phyloP scores from a whole-genome alignment of 2,797 vertebrate species.

The Macroramphosus scolopax region DNA sequence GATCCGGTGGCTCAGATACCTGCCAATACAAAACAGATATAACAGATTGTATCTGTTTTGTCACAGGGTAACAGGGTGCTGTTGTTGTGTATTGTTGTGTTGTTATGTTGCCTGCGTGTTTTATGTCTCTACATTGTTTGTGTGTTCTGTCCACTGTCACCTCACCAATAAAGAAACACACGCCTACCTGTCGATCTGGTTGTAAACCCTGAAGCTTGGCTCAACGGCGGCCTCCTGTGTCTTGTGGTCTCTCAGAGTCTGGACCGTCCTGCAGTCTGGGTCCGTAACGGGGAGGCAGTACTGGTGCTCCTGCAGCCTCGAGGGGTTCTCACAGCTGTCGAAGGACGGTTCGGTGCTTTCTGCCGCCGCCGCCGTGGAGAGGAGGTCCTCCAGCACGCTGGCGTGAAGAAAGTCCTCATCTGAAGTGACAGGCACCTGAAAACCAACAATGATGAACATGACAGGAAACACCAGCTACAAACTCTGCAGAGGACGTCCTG shows the following conservation, averaged over 20 bases:
- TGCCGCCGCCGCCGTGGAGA: conserved; percentile 15
- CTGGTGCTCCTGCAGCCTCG: conserved; percentile 56
- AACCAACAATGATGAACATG: neutral
- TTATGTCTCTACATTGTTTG: no score
- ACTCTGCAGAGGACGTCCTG: no score
- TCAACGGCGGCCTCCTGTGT: conserved; percentile 22
- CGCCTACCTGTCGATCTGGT: conserved; percentile 53
- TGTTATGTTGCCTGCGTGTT: no score
- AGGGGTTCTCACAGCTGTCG: neutral
- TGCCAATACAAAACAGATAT: no score
- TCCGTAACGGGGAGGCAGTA: conserved; percentile 46
- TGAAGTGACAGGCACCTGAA: conserved; percentile 31
- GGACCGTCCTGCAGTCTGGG: conserved; percentile 13
- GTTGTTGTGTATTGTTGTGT: no score
- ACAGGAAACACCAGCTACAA: no score
- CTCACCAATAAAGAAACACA: no score
- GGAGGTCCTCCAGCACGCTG: conserved; percentile 36
- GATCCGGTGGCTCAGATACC: conserved; percentile 59
- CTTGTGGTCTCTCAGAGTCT: neutral
- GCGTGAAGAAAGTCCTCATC: conserved; percentile 39
- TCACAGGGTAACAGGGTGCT: no score
- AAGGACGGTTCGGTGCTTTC: neutral
- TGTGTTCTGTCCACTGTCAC: no score
- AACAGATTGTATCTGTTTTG: no score
- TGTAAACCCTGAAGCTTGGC: conserved; percentile 42